These are phyloP conservation scores for Bagarius yarrelli DNA, from an alignment of 2,113 vertebrate genomes.

Conservation along the genomic window DNA sequence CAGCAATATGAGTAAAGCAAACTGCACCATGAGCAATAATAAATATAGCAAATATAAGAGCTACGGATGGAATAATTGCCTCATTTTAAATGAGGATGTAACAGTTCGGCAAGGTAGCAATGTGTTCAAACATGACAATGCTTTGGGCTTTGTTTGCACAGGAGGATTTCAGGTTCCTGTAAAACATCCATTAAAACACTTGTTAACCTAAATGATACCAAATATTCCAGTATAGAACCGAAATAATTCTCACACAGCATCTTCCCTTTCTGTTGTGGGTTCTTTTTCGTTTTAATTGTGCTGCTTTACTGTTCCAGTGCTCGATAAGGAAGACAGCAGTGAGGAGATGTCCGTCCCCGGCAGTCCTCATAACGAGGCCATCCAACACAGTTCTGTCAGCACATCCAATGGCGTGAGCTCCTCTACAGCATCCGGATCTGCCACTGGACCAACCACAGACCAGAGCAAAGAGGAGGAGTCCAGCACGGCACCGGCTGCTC, in stretches of 20 bases:
- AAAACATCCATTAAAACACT: neutral
- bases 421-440: slow-evolving; percentile 77
- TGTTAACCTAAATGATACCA: neutral
- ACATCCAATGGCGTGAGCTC: slow-evolving; percentile 95
- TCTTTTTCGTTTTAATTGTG: slow-evolving; percentile 14
- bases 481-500: slow-evolving; percentile 73
- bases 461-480: slow-evolving; percentile 85
- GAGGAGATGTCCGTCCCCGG: slow-evolving; percentile 91
- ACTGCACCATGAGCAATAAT: neutral
- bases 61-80: neutral
- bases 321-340: slow-evolving; percentile 92
- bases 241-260: neutral
- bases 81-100: neutral
- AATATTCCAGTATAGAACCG: neutral
- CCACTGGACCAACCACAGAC: slow-evolving; percentile 79
- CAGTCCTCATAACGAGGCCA: slow-evolving; percentile 91
- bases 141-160: neutral
- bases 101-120: neutral
- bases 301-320: slow-evolving; percentile 29
- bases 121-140: neutral
- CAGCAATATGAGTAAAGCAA: neutral
- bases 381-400: slow-evolving; percentile 97
- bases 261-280: neutral
- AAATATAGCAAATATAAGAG: neutral
- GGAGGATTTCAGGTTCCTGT: neutral